Evolutionary conservation across 2,888 invertebrate species (phyloP).

Genomic region (Amphipoea lucens): DNA sequence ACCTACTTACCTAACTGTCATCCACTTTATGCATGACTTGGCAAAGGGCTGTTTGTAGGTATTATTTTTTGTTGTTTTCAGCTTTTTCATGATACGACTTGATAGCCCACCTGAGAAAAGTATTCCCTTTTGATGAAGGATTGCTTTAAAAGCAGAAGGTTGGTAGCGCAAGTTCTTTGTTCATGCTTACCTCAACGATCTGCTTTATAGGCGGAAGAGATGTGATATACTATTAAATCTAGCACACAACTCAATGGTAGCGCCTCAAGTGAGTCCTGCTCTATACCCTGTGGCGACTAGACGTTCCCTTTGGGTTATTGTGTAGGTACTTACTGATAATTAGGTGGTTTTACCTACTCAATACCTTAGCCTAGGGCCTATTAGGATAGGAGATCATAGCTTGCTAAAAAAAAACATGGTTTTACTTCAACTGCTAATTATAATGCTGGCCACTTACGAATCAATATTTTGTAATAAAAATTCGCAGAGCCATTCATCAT

Average conservation of each 20-base stretch:
- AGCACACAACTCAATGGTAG: too few species aligned
- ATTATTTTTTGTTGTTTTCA: not conserved
- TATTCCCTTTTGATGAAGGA: not conserved
- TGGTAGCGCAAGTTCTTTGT: not conserved
- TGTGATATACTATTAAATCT: too few species aligned
- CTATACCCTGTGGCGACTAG: too few species aligned
- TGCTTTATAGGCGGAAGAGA: not conserved
- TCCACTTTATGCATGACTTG: not conserved
- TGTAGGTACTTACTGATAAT: too few species aligned
- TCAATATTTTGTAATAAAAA: slow-evolving; percentile 2
- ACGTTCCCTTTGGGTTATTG: too few species aligned
- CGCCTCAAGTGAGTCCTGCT: too few species aligned
- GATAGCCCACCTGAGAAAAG: not conserved
- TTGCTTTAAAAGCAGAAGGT: not conserved
- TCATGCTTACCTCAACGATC: not conserved
- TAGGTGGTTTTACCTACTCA: too few species aligned
- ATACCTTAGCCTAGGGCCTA: too few species aligned
- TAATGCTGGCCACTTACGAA: not conserved
- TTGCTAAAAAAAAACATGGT: not conserved
- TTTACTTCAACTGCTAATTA: not conserved
- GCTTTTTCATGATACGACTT: not conserved
- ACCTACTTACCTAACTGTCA: not conserved
- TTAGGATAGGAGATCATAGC: too few species aligned
- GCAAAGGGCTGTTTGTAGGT: not conserved
- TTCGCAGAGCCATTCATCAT: slow-evolving; percentile 23